phyloP scores from a whole-genome alignment of 2,113 vertebrate genomes.

The Pterocles gutturalis region DNA sequence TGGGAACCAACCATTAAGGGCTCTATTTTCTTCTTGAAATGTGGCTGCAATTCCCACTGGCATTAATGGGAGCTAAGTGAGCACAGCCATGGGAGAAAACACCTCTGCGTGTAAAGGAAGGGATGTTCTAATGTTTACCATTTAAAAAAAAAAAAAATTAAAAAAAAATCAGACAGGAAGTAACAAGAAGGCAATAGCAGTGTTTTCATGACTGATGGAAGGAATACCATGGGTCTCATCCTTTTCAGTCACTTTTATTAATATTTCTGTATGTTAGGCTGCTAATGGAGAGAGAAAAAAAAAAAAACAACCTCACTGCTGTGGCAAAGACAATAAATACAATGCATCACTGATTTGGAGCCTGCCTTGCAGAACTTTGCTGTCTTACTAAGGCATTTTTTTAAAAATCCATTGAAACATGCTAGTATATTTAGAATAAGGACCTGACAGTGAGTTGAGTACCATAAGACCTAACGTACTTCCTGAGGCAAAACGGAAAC shows the following conservation, averaged over 20 bases:
- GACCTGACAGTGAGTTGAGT: background rate
- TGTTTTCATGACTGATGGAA: background rate
- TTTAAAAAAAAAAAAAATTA: too few relatives aligned
- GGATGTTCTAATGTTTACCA: background rate
- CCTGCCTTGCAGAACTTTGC: background rate
- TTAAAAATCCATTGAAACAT: background rate
- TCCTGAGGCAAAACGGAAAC: background rate
- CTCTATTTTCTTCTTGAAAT: background rate
- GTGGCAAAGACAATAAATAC: background rate
- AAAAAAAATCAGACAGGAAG: background rate
- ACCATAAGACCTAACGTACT: background rate
- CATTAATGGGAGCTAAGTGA: background rate
- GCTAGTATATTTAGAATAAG: background rate
- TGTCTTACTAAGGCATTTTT: background rate
- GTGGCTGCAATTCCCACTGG: background rate
- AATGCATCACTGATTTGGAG: background rate
- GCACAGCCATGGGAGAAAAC: background rate
- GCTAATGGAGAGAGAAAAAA: background rate
- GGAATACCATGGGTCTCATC: background rate
- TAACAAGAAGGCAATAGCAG: background rate
- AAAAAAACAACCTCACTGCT: background rate
- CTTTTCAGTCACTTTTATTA: background rate
- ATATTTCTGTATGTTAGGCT: background rate
- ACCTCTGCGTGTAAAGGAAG: accelerated
- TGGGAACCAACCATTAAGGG: background rate